Base-by-base conservation (phyloP, 1,140 invertebrate genomes). In the Phenacoccus solenopsis region DNA sequence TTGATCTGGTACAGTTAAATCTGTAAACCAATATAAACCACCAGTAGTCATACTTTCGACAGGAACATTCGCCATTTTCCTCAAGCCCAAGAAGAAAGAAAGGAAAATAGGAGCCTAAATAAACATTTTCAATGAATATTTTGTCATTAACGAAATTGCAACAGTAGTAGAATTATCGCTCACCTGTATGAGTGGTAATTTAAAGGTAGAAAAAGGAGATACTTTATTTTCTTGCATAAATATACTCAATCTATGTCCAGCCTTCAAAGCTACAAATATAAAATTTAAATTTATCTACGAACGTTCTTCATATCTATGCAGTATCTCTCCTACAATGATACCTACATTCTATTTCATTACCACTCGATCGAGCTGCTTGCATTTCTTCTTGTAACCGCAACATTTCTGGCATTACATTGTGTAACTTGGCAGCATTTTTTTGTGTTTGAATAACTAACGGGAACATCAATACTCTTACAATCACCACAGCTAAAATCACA, bases 1-100 rank as follows among this genome's bases (percentile, higher is more conserved):
- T 12, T 94, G 94, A 83, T 99, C 97, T 27, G 88, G 80, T 9
- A 93, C 74, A 3, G 93, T 95, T 13, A 99, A 83, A 84, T 99
- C 93, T 0, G 83, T 82, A 77, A 98, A 96, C 96, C 96, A 99
- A 68, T 82, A 87, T 0, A 94, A 71, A 2, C 97, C 97, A n/a
- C 96, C 96, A 22, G 83, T 79, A 72, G 85, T 85, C 83, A 98
- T 83, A 77, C 91, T 94, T 69, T 92, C 90, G 12, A 98, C 87
- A 1, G 94, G 95, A 10, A 88, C 80, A 75, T 88, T 89, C 0
- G 93, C 85, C 93, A 98, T 96, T 72, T 80, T 76, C 76, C 90
- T 82, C 12, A 98, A 77, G 0, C 86, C 92, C 76, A 92, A 82
- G 76, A 96, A 98, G 76, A 95, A 90, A 7, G 94, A 94, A 38